Evolutionary conservation across 2,888 invertebrate species (phyloP).

Genomic region (Drosophila meridiana): DNA sequence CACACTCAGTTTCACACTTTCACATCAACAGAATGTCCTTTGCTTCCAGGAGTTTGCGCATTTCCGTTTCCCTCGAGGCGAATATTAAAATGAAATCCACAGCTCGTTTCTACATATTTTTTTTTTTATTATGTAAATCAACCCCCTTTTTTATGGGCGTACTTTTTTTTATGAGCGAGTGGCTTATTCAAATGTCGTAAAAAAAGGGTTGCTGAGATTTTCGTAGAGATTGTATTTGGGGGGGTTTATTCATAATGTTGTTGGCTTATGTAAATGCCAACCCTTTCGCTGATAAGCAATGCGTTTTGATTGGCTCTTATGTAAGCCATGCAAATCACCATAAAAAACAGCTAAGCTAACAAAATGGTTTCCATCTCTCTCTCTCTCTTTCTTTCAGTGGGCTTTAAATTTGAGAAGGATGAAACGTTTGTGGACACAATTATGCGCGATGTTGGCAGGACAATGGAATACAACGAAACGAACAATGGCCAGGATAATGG

Average conservation of each 20-base stretch:
- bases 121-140: conserved; percentile 80
- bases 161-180: conserved; percentile 29
- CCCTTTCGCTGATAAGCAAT: conserved; percentile 62
- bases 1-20: conserved; percentile 47
- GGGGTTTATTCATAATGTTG: conserved; percentile 40
- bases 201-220: conserved; percentile 80
- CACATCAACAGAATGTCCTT: conserved; percentile 38
- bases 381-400: conserved; percentile 42
- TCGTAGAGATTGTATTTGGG: not conserved
- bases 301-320: conserved; percentile 57
- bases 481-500: conserved; percentile 42
- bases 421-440: conserved; percentile 73
- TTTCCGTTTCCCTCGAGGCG: conserved; percentile 48
- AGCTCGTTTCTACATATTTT: not conserved
- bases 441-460: conserved; percentile 74
- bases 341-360: conserved; percentile 22
- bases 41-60: conserved; percentile 66
- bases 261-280: conserved; percentile 75
- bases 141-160: conserved; percentile 71
- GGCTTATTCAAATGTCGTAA: conserved; percentile 77
- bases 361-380: conserved; percentile 38
- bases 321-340: conserved; percentile 37
- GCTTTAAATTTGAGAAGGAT: conserved; percentile 59
- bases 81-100: conserved; percentile 81
- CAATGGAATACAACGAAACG: conserved; percentile 20